Percentiles rank a stretch among this genome's conserved stretches.
Conservation (phyloP, 2,113 vertebrate genomes). For the Strix uralensis region DNA sequence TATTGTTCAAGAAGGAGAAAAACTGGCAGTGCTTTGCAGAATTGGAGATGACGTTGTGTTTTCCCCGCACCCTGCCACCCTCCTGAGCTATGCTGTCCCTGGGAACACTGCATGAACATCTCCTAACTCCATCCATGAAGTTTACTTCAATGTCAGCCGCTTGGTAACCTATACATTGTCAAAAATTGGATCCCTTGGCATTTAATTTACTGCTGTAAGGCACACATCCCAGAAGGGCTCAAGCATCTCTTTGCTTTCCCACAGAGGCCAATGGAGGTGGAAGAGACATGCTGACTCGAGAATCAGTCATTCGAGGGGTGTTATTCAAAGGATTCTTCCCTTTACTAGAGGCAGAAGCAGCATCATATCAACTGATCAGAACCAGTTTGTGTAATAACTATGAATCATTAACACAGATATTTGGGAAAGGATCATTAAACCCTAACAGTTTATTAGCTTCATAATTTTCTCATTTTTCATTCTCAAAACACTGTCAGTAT, state of each 20-base stretch:
- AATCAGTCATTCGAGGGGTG: background rate
- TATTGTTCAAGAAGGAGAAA: conserved; percentile 11
- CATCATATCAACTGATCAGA: conserved; percentile 16
- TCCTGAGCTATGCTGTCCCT: background rate
- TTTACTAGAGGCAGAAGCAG: conserved; percentile 2
- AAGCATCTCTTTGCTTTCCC: background rate
- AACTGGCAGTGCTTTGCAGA: background rate
- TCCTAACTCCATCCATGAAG: background rate
- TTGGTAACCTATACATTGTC: background rate
- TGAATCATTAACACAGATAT: background rate
- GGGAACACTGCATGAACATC: background rate
- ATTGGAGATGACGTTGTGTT: background rate
- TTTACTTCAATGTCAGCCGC: background rate
- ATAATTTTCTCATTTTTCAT: background rate
- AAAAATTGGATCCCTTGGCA: background rate
- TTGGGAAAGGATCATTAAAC: background rate
- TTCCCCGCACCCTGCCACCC: background rate
- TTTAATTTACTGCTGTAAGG: background rate
- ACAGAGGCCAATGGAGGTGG: background rate
- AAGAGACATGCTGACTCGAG: background rate
- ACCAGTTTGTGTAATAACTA: background rate
- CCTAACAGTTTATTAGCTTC: background rate
- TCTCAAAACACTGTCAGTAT: background rate
- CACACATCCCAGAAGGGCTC: background rate
- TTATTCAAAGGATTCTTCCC: conserved; percentile 3